Conservation (phyloP, 1,140 invertebrate genomes). For the Macrobrachium nipponense region DNA sequence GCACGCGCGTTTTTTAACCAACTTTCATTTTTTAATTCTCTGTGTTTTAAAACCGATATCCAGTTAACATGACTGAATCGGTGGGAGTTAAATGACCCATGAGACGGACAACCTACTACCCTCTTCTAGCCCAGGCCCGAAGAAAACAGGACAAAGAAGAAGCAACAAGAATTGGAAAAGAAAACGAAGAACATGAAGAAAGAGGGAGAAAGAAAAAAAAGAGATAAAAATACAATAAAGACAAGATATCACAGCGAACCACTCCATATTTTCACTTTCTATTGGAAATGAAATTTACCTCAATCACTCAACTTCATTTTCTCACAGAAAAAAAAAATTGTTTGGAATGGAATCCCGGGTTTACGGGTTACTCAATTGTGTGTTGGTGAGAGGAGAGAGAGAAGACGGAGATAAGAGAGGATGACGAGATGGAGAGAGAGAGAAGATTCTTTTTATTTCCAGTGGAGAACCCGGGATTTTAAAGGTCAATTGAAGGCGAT, state of each 20-base stretch:
- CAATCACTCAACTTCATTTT: no score
- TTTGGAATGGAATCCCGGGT: no score
- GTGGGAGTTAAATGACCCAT: no score
- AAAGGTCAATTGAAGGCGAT: not conserved
- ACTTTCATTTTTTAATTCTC: no score
- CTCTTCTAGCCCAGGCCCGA: not conserved
- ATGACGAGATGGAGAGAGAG: not conserved
- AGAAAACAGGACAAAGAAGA: not conserved
- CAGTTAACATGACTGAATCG: no score
- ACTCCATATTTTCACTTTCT: no score
- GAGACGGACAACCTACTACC: no score
- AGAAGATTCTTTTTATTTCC: no score
- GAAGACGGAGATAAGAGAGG: not conserved
- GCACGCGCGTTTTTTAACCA: no score
- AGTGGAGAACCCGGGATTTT: not conserved
- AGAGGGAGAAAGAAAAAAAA: slow-evolving; percentile 5
- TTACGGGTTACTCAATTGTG: not conserved
- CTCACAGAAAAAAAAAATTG: no score
- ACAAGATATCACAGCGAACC: not conserved
- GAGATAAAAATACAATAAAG: not conserved
- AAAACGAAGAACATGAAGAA: not conserved
- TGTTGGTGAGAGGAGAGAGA: not conserved
- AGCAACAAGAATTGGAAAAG: not conserved
- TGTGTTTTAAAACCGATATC: no score
- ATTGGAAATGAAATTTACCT: no score